These are phyloP conservation scores for Metallyticus violacea DNA, from an alignment of 2,888 invertebrate species.

Conservation along the genomic window DNA sequence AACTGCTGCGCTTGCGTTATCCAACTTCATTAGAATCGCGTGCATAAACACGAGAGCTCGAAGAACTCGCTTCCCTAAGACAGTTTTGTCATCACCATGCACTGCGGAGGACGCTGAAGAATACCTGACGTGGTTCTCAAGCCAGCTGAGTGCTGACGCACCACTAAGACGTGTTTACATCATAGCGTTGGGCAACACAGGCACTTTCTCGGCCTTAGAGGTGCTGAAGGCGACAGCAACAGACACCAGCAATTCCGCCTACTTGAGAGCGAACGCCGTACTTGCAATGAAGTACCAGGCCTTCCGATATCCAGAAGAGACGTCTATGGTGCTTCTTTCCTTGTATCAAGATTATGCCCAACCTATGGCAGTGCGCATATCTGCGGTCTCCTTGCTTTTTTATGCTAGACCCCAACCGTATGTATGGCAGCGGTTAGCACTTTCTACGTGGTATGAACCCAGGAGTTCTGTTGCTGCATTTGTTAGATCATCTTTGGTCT, in stretches of 20 bases:
- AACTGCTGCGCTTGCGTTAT: constrained; percentile 39
- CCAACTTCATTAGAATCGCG: constrained; percentile 41
- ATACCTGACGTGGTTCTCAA: constrained; percentile 35
- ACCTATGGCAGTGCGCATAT: constrained; percentile 36
- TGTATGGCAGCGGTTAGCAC: constrained; percentile 44
- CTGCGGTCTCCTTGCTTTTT: constrained; percentile 41
- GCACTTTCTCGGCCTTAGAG: constrained; percentile 39
- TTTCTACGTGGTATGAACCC: constrained; percentile 41
- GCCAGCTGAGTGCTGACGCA: constrained; percentile 32
- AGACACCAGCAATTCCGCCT: constrained; percentile 17
- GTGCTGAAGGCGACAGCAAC: constrained; percentile 31
- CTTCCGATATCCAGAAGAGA: constrained; percentile 9
- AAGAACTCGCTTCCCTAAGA: constrained; percentile 37
- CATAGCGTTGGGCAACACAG: constrained; percentile 43
- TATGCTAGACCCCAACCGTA: constrained; percentile 39
- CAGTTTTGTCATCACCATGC: constrained; percentile 38
- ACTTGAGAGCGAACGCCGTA: constrained; percentile 41
- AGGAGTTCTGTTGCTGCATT: constrained; percentile 41
- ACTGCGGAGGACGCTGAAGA: constrained; percentile 27
- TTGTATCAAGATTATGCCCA: constrained; percentile 30
- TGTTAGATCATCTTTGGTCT: constrained; percentile 40
- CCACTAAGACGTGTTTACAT: constrained; percentile 37
- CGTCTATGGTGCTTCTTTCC: constrained; percentile 29
- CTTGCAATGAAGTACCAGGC: constrained; percentile 39
- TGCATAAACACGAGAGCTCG: constrained; percentile 38